Base-by-base conservation (phyloP, 2,113 vertebrate species). In the Hemiscyllium ocellatum region DNA sequence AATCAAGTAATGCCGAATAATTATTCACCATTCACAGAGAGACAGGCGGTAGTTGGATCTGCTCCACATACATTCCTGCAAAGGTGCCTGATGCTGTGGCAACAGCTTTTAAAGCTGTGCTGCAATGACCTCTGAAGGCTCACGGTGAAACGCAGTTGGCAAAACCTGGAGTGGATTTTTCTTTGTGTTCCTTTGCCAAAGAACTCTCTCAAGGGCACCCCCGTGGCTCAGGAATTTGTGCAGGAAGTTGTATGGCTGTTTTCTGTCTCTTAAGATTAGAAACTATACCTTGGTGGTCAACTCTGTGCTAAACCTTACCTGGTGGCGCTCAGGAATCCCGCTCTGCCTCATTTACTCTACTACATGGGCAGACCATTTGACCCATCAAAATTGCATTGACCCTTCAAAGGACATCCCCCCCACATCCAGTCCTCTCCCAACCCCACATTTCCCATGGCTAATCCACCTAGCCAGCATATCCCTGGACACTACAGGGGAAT, bases 91-190 rank as follows among this genome's bases (percentile, higher is more conserved):
- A 90, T 61, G 5, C 26, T 0, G 5, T 33, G 26, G 29, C 13
- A 61, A 52, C 87, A 61, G 26, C 87, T 4, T 15, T 7, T 13
- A 90, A 19, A 90, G 26, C 22, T 61, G 52, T 65, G 22, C 52
- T 33, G 80, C 87, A 33, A 3, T 65, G 22, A 90, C 87, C 50
- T 61, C 56, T 33, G 37, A 90, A 61, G 87, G 3, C 52, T 33
- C 26, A 26, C 29, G 13, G 17, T n/a, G 15, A 19, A 90, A 13
- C 61, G 87, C 12, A 15, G 87, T 29, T 90, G 52, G 24, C 50
- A 90, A 90, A 90, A 56, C 33, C 87, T 26, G 87, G 87, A 90
- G 56, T 90, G 22, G 87, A 90, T 24, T 90, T n/a, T 47, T 47
- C 42, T 47, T 61, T 33, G 29, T 50, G 52, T 13, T 61, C 80